phyloP scores from a whole-genome alignment of 1,140 invertebrate genomes.

The Phymastichus coffea region DNA sequence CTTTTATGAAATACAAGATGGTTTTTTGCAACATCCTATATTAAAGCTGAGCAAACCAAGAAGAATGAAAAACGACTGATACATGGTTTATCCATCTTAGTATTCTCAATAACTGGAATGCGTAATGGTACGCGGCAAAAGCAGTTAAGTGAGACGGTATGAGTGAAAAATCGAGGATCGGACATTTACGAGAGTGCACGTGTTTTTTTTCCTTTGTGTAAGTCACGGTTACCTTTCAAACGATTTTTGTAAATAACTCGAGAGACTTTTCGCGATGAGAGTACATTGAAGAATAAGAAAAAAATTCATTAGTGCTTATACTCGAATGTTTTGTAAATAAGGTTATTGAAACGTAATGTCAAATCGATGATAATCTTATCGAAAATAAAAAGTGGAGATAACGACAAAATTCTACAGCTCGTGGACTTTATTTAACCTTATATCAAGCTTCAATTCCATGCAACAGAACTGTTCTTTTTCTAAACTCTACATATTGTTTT shows the following conservation, averaged over 20 bases:
- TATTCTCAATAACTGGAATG: constrained; percentile 16
- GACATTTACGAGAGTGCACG: constrained; percentile 32
- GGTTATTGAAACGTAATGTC: constrained; percentile 22
- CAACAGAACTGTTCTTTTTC: no score
- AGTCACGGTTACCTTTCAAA: constrained; percentile 14
- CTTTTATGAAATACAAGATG: no score
- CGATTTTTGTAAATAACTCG: neutral
- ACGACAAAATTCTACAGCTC: no score
- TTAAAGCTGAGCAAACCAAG: no score
- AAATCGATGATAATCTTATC: constrained; percentile 26
- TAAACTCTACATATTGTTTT: no score
- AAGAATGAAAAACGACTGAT: constrained; percentile 22
- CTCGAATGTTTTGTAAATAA: constrained; percentile 30
- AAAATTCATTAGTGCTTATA: constrained; percentile 29
- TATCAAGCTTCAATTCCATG: no score
- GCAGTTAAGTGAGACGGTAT: no score
- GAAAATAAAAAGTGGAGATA: constrained; percentile 23
- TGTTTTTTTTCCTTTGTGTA: constrained; percentile 29
- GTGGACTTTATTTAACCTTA: no score
- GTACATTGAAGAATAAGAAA: constrained; percentile 7
- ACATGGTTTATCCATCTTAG: neutral
- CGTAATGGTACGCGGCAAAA: no score
- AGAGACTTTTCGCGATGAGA: constrained; percentile 4
- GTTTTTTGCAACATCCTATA: no score
- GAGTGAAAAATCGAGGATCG: no score